Evolutionary conservation across 2,113 vertebrate species (phyloP).

Genomic region (Apodemus speciosus): DNA sequence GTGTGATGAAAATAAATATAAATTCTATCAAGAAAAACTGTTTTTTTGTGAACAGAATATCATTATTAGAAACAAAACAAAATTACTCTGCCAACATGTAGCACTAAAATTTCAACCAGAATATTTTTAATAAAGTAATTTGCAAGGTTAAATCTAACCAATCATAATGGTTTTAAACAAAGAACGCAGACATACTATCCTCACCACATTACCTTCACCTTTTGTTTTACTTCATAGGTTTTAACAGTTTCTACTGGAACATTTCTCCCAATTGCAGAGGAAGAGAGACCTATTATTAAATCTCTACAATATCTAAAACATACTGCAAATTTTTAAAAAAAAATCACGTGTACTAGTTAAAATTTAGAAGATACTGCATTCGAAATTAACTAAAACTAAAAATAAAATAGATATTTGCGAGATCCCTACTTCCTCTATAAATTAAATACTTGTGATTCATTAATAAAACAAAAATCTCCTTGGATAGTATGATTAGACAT

Average conservation of each 20-base stretch:
- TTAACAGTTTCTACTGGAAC: slow-evolving; percentile 62
- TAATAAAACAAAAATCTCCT: slow-evolving; percentile 41
- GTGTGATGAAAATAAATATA: slow-evolving; percentile 61
- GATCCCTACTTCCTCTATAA: slow-evolving; percentile 20
- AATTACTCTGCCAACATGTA: slow-evolving; percentile 23
- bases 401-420: slow-evolving; percentile 8
- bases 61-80: slow-evolving; percentile 35
- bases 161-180: slow-evolving; percentile 65
- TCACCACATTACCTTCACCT: slow-evolving; percentile 64
- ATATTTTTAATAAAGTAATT: slow-evolving; percentile 56
- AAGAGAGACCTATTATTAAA: slow-evolving; percentile 66
- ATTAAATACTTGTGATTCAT: slow-evolving; percentile 1
- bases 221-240: slow-evolving; percentile 65
- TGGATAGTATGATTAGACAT: slow-evolving; percentile 51
- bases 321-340: slow-evolving; percentile 15
- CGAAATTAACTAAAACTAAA: slow-evolving; percentile 51
- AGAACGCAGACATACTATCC: slow-evolving; percentile 58
- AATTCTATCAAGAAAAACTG: slow-evolving; percentile 54
- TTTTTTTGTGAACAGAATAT: slow-evolving; percentile 40
- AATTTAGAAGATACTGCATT: slow-evolving; percentile 38
- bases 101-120: slow-evolving; percentile 44
- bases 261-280: slow-evolving; percentile 73
- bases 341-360: slow-evolving; percentile 23
- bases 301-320: slow-evolving; percentile 64
- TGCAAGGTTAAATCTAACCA: slow-evolving; percentile 44